These are phyloP conservation scores for Bryconaethiops microstoma DNA, from an alignment of 2,797 vertebrate genomes.

Conservation along the genomic window DNA sequence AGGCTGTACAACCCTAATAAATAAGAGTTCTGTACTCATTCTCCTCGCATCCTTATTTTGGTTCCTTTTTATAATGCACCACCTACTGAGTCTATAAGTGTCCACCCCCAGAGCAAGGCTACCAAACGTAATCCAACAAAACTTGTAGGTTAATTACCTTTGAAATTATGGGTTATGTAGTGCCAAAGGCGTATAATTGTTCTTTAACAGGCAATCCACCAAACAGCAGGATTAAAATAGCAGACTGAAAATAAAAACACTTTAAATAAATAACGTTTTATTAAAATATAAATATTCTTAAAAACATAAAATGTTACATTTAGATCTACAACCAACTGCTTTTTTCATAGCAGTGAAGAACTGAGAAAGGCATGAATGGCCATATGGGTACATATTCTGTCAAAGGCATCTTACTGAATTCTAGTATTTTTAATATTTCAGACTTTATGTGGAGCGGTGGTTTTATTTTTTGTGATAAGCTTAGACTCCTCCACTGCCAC, in stretches of 20 bases:
- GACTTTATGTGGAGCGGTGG: background rate
- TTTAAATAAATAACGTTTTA: slow-evolving; percentile 31
- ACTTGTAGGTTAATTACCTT: background rate
- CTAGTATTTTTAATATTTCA: background rate
- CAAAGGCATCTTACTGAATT: background rate
- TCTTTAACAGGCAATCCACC: background rate
- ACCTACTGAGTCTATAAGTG: background rate
- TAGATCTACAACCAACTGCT: background rate
- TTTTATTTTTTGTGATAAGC: background rate
- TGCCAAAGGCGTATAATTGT: background rate
- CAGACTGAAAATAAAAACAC: background rate
- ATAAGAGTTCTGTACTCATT: slow-evolving; percentile 62
- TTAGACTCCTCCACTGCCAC: background rate
- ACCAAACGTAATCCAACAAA: background rate
- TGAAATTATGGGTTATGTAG: background rate
- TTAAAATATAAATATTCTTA: slow-evolving; percentile 23
- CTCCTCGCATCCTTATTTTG: slow-evolving; percentile 5
- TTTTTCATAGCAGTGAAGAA: background rate
- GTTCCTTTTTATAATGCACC: background rate
- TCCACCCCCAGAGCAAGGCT: background rate
- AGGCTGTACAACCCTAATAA: slow-evolving; percentile 66
- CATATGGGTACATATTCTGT: background rate
- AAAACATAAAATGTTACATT: background rate
- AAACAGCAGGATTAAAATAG: background rate
- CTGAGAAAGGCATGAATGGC: background rate